Percentiles rank a stretch among this genome's conserved stretches.
These are phyloP conservation scores for Hirtodrosophila confusa DNA, from an alignment of 2,888 invertebrate genomes.

Conservation along the genomic window DNA sequence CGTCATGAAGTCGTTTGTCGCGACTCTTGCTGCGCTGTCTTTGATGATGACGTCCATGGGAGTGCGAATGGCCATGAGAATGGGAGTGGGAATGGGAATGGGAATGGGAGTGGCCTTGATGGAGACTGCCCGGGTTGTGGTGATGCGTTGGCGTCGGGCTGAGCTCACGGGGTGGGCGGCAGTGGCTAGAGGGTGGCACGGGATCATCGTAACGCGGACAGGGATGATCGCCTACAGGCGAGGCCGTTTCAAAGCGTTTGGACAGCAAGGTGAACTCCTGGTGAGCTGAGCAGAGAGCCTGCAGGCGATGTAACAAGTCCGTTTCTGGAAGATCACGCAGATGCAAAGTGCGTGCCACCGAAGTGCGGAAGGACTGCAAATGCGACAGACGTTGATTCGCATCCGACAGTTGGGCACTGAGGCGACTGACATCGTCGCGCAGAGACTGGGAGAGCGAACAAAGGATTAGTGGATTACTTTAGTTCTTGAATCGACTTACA, in stretches of 20 bases:
- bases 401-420: conserved; percentile 90
- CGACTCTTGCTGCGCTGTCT: conserved; percentile 74
- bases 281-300: conserved; percentile 93
- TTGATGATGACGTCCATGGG: conserved; percentile 47
- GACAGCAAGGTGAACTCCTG: conserved; percentile 94
- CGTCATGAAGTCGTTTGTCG: conserved; percentile 75
- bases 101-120: conserved; percentile 30
- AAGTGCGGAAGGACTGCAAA: conserved; percentile 90
- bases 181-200: conserved; percentile 80
- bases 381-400: conserved; percentile 91
- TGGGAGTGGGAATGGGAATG: conserved; percentile 39
- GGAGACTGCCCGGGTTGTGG: conserved; percentile 28
- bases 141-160: conserved; percentile 58
- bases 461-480: not conserved
- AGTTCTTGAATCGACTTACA: conserved; percentile 63
- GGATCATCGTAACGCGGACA: conserved; percentile 83
- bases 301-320: conserved; percentile 90
- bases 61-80: conserved; percentile 23
- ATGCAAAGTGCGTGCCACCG: conserved; percentile 90
- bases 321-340: conserved; percentile 90
- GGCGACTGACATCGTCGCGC: conserved; percentile 90
- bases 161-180: conserved; percentile 79
- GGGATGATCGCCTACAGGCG: conserved; percentile 83
- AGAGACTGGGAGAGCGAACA: conserved; percentile 85
- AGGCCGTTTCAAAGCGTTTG: conserved; percentile 87